phyloP scores from a whole-genome alignment of 2,113 vertebrate species.

The Gila orcuttii region DNA sequence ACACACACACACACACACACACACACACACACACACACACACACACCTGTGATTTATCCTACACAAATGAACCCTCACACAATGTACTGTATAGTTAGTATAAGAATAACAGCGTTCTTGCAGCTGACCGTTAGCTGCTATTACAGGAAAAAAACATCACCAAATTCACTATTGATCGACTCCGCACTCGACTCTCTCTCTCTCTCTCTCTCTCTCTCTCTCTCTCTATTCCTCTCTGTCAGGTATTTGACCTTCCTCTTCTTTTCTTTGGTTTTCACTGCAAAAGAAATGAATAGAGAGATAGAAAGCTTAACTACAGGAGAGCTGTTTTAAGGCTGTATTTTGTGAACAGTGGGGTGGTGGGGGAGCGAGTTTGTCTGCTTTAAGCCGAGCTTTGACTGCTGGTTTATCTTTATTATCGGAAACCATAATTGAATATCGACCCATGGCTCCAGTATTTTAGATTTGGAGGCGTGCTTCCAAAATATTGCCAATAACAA shows the following conservation, averaged over 20 bases:
- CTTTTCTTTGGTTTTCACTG: slow-evolving; percentile 52
- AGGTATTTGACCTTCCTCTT: slow-evolving; percentile 68
- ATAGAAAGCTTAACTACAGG: slow-evolving; percentile 58
- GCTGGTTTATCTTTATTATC: slow-evolving; percentile 76
- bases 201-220: slow-evolving; percentile 46
- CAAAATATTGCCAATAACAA: slow-evolving; percentile 22
- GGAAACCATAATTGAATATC: slow-evolving; percentile 77
- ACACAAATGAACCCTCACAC: background rate
- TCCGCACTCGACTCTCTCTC: background rate
- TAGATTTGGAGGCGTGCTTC: slow-evolving; percentile 36
- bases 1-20: background rate
- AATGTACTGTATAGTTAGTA: background rate
- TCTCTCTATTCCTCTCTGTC: slow-evolving; percentile 55
- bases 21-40: background rate
- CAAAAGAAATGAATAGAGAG: slow-evolving; percentile 59
- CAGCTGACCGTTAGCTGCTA: slow-evolving; percentile 24
- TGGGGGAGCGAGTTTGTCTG: slow-evolving; percentile 58
- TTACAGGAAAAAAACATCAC: slow-evolving; percentile 39
- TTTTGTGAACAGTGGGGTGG: slow-evolving; percentile 44
- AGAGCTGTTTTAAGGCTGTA: slow-evolving; percentile 17
- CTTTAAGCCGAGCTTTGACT: slow-evolving; percentile 69
- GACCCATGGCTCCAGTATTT: slow-evolving; percentile 64
- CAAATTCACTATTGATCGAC: slow-evolving; percentile 61
- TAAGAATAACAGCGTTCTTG: background rate
- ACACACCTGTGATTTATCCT: background rate